Evolutionary conservation across 2,888 invertebrate species (phyloP), one percentile per base, ranked within the genome.

Genomic region (Drosophila mettleri): DNA sequence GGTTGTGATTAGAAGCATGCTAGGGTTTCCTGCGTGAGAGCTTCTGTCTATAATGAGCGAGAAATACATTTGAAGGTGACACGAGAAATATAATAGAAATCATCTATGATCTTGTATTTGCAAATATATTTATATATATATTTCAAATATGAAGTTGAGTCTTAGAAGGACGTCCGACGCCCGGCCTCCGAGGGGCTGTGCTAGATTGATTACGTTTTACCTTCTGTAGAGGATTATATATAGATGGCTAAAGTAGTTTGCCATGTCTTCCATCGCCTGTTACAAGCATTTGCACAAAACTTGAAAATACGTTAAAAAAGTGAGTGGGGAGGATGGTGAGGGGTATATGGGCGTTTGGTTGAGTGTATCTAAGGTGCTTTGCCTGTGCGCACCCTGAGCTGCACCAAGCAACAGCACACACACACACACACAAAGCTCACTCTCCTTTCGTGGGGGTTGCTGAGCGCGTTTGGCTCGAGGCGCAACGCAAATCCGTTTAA

Each of bases 401-500:
- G 58, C 61, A 70, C 65, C 29, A 29, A 58, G 55, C 68, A 73
- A 61, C 55, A 36, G 33, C 33, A 29, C 10, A 33, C 4, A n/a
- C n/a, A 34, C 34, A 14, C 14, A 29, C 46, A 29, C 16, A 18
- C 29, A 31, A 20, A 1, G 7, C 45, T 12, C 55, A 38, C 46
- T 65, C 58, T 52, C n/a, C 43, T 33, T 31, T 59, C 54, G 45
- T 20, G 64, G 48, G 74, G 74, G 78, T 65, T 59, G 69, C 48
- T 33, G 22, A 59, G 51, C 78, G 59, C 65, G 63, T 48, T 74
- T 70, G 57, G 74, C 83, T 70, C 63, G 77, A 69, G 83, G 87
- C 87, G 70, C 69, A 84, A 67, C 69, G 69, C 80, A 85, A 85
- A 85, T 85, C 85, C 89, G 89, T 85, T 88, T 74, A 88, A 85